Percentiles rank a stretch among this genome's conserved stretches.
Evolutionary conservation across 2,888 invertebrate genomes (phyloP).

Genomic region (Heteromyza rotundicornis): DNA sequence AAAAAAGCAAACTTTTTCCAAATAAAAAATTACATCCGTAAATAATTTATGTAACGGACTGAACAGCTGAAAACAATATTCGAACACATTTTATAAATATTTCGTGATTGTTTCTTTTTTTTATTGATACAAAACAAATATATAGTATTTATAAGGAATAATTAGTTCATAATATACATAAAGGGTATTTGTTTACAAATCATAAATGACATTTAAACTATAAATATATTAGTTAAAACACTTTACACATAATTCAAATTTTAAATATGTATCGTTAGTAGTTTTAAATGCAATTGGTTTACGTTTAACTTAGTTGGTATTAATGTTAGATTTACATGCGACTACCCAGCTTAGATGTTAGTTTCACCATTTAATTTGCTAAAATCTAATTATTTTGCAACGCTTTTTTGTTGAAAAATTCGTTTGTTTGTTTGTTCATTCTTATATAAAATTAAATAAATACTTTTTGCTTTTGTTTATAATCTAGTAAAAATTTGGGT

Average conservation of each 20-base stretch:
- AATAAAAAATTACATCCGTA: neutral
- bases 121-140: slow-evolving; percentile 35
- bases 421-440: slow-evolving; percentile 41
- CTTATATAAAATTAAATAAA: slow-evolving; percentile 41
- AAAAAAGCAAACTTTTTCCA: neutral
- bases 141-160: slow-evolving; percentile 23
- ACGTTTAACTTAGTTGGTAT: slow-evolving; percentile 15
- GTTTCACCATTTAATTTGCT: slow-evolving; percentile 45
- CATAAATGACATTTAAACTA: slow-evolving; percentile 18
- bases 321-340: slow-evolving; percentile 60
- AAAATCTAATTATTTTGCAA: slow-evolving; percentile 47
- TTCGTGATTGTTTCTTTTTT: slow-evolving; percentile 28
- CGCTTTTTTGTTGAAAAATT: slow-evolving; percentile 47
- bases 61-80: neutral
- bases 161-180: neutral
- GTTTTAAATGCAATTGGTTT: slow-evolving; percentile 42
- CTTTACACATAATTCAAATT: slow-evolving; percentile 28
- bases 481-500: slow-evolving; percentile 5
- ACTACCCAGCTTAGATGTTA: slow-evolving; percentile 63
- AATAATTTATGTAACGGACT: neutral
- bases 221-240: slow-evolving; percentile 21
- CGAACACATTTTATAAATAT: slow-evolving; percentile 5
- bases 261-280: slow-evolving; percentile 21
- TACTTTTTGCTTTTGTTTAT: slow-evolving; percentile 29
- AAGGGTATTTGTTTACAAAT: slow-evolving; percentile 20